Base-by-base conservation (phyloP, 1,140 invertebrate species). In the Drosophila biarmipes region DNA sequence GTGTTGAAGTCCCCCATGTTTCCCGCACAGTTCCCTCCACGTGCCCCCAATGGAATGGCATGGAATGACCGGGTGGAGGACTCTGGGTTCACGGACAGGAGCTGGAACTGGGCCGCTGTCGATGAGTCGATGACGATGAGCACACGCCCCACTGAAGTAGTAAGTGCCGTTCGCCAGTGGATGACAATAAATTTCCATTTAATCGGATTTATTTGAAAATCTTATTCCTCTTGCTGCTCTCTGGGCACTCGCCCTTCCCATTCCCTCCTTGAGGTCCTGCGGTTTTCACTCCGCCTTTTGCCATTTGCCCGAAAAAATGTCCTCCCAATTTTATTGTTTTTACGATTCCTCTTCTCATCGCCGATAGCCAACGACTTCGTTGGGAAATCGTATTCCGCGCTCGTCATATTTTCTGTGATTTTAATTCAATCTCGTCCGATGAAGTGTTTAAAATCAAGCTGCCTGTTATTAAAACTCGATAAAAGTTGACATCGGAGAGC, bases 101-200 rank as follows among this genome's bases (percentile, higher is more conserved):
- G 31, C 15, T 45, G 61, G 69, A 53, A 29, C 38, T 53, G 48
- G 51, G 68, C 46, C 73, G 71, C 58, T 55, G 58, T 73, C 74
- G 69, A 71, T 78, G 75, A 84, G 82, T 87, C 81, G 78, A 87
- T 86, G 78, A 81, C 64, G 67, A 71, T 69, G 81, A 64, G 72
- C 71, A 75, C 82, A 86, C 82, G 82, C 82, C 82, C 82, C 78
- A 82, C 74, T 86, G 82, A 87, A 86, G 82, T 75, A 86, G 84
- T 87, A 87, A 87, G 82, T 87, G 84, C 82, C 82, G 82, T 87
- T 89, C 80, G 79, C 79, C 85, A 87, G 84, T 87, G 79, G 84
- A 89, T 87, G 84, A 87, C 84, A 87, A 87, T 87, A 87, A 87
- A 87, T 87, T 87, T 87, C 84, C 84, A 87, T 87, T 89, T 87